Evolutionary conservation across 2,888 invertebrate genomes (phyloP).

Genomic region (Nymphalis urticae): DNA sequence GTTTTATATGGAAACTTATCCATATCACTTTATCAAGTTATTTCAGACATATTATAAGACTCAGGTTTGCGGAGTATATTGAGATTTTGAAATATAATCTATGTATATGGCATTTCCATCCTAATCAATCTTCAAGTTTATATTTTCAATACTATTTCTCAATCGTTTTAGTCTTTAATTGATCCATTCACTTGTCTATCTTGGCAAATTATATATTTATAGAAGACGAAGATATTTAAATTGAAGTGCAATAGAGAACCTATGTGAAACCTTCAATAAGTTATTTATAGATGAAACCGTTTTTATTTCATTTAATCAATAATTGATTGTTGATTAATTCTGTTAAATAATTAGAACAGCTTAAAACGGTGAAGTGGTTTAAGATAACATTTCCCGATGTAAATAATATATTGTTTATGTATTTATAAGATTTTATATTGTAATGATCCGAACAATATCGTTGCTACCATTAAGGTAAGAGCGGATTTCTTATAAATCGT

Average conservation of each 20-base stretch:
- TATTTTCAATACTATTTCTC: neutral
- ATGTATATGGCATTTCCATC: neutral
- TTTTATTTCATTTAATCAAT: too few species aligned
- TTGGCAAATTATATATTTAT: too few species aligned
- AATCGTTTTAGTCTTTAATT: neutral
- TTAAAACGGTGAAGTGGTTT: neutral
- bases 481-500: constrained; percentile 24
- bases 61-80: neutral
- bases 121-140: neutral
- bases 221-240: too few species aligned
- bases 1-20: constrained; percentile 17
- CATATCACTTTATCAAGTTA: constrained; percentile 9
- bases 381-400: neutral
- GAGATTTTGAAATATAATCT: neutral
- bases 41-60: constrained; percentile 5
- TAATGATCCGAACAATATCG: constrained; percentile 6
- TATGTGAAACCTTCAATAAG: too few species aligned
- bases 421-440: constrained; percentile 9
- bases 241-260: too few species aligned
- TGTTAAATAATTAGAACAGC: too few species aligned
- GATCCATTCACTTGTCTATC: too few species aligned
- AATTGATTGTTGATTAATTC: too few species aligned
- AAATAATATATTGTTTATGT: constrained; percentile 6
- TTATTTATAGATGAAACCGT: too few species aligned
- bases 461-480: constrained; percentile 12